phyloP scores from a whole-genome alignment of 1,140 invertebrate genomes.

The Drosophila pectinifera region DNA sequence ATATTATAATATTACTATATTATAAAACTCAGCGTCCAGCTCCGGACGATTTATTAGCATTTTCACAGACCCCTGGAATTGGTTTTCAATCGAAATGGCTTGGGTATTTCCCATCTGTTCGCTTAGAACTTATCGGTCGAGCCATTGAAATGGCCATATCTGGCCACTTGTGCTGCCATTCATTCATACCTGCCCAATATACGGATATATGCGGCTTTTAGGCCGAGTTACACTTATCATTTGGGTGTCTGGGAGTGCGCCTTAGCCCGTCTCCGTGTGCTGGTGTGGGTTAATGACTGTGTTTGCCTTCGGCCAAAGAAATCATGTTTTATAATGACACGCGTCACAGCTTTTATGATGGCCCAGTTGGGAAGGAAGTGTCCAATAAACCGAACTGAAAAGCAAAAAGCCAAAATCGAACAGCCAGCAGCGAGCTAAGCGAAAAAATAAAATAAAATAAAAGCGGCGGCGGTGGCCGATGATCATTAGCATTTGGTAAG shows the following conservation, averaged over 20 bases:
- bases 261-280: neutral
- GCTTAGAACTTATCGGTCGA: constrained; percentile 22
- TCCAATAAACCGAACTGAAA: constrained; percentile 29
- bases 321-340: constrained; percentile 66
- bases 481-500: constrained; percentile 44
- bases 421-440: constrained; percentile 3
- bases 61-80: neutral
- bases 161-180: constrained; percentile 10
- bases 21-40: too few species aligned
- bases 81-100: constrained; percentile 4
- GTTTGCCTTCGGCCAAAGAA: constrained; percentile 67
- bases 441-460: constrained; percentile 4
- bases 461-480: too few species aligned
- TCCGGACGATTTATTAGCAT: neutral
- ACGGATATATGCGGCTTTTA: constrained; percentile 4
- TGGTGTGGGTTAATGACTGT: constrained; percentile 45
- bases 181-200: constrained; percentile 44
- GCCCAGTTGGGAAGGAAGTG: constrained; percentile 46
- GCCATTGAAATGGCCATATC: constrained; percentile 21
- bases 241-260: constrained; percentile 21
- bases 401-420: constrained; percentile 1
- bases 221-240: constrained; percentile 39
- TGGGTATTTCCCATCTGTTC: constrained; percentile 10
- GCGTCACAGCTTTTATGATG: constrained; percentile 42
- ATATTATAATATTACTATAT: too few species aligned